These are phyloP conservation scores for Notechis scutatus DNA, from an alignment of 2,113 vertebrate genomes.

Conservation along the genomic window DNA sequence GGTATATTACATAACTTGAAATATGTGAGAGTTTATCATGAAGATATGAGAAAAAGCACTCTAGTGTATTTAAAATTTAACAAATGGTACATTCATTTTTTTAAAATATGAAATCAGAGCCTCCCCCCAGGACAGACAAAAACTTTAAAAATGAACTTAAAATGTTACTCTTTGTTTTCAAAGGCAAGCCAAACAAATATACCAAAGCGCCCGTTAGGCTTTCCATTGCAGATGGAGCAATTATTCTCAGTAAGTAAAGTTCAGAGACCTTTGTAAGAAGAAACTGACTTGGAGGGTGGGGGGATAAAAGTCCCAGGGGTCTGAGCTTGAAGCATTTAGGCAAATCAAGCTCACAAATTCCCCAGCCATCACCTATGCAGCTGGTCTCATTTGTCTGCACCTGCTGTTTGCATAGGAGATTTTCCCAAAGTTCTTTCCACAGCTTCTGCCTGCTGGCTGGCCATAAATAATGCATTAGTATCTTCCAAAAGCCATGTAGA, in stretches of 20 bases:
- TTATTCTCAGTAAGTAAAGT: conserved; percentile 2
- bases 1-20: neutral
- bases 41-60: neutral
- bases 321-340: conserved; percentile 41
- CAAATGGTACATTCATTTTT: neutral
- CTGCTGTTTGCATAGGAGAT: conserved; percentile 25
- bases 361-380: conserved; percentile 39
- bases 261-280: neutral
- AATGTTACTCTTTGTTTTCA: conserved; percentile 5
- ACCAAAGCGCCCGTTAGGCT: neutral
- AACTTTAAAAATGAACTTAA: neutral
- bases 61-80: neutral
- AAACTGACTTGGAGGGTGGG: neutral
- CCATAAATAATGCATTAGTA: conserved; percentile 38
- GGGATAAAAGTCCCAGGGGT: conserved; percentile 16
- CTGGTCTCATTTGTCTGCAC: conserved; percentile 58
- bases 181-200: neutral
- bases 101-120: neutral
- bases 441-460: neutral
- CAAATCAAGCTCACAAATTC: conserved; percentile 46
- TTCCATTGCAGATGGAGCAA: conserved; percentile 7
- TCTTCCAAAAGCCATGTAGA: neutral
- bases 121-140: neutral
- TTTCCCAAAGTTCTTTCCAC: neutral
- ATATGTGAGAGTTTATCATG: neutral